These are phyloP conservation scores for Monochamus alternatus DNA, from an alignment of 2,888 invertebrate genomes.

Conservation along the genomic window DNA sequence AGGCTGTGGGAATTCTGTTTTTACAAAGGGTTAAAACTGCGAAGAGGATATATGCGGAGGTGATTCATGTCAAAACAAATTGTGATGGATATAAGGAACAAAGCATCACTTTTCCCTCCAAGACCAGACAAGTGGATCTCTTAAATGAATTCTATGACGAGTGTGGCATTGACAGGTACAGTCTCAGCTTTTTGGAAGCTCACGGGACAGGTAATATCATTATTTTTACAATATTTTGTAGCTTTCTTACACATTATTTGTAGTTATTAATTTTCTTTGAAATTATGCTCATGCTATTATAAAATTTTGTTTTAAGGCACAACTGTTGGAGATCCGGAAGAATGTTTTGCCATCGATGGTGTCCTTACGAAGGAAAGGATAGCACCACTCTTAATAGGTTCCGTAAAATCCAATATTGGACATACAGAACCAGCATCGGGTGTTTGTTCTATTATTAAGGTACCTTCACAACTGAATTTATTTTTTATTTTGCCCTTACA, in stretches of 20 bases:
- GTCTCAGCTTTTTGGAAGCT: slow-evolving; percentile 87
- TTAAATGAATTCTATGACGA: slow-evolving; percentile 79
- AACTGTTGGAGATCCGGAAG: slow-evolving; percentile 92
- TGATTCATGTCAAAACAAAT: slow-evolving; percentile 66
- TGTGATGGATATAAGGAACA: slow-evolving; percentile 68
- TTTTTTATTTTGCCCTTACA: neutral
- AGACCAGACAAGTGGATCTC: slow-evolving; percentile 75
- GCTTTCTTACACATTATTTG: neutral
- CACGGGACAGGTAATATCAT: slow-evolving; percentile 81
- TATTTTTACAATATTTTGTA: neutral
- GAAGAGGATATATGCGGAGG: slow-evolving; percentile 72
- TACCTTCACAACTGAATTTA: slow-evolving; percentile 57
- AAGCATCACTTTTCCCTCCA: slow-evolving; percentile 68
- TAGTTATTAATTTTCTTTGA: neutral
- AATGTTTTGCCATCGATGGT: slow-evolving; percentile 86
- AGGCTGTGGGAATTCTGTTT: slow-evolving; percentile 81
- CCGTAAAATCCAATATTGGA: slow-evolving; percentile 95
- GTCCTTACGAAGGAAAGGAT: slow-evolving; percentile 84
- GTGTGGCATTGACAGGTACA: slow-evolving; percentile 80
- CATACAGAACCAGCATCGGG: slow-evolving; percentile 93
- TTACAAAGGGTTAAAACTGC: slow-evolving; percentile 78
- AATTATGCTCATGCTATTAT: neutral
- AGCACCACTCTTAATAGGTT: slow-evolving; percentile 84
- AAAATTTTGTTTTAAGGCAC: slow-evolving; percentile 72
- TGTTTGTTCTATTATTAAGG: slow-evolving; percentile 87